Evolutionary conservation across 2,888 invertebrate genomes (phyloP).

Genomic region (Pharmacophagus antenor): DNA sequence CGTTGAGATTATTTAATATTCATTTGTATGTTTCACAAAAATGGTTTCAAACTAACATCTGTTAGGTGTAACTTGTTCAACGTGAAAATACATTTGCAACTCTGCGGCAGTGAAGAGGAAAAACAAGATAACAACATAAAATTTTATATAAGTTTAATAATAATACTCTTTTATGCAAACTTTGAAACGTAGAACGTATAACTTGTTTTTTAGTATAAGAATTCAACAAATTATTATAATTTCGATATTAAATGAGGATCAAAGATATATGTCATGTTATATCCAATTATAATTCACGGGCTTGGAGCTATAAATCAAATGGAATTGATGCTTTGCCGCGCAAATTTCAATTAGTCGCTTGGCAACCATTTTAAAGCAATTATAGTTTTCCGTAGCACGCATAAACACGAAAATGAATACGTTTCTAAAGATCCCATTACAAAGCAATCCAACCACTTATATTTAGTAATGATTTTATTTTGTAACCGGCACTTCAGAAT

Average conservation of each 20-base stretch:
- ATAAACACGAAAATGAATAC: conserved; percentile 31
- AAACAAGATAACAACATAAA: too few species aligned
- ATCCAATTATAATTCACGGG: conserved; percentile 6
- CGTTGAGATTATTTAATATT: too few species aligned
- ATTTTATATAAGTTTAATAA: too few species aligned
- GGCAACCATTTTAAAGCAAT: conserved; percentile 12
- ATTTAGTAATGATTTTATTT: conserved; percentile 35
- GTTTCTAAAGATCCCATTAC: conserved; percentile 31
- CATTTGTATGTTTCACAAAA: too few species aligned
- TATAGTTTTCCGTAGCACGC: conserved; percentile 2
- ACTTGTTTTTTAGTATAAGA: not conserved
- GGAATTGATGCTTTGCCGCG: conserved; percentile 16
- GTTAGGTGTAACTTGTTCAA: too few species aligned
- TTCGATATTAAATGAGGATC: not conserved
- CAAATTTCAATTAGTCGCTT: conserved; percentile 13
- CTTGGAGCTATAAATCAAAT: conserved; percentile 4
- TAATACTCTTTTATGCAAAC: not conserved
- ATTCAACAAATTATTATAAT: not conserved
- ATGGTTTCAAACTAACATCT: too few species aligned
- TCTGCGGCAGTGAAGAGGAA: too few species aligned
- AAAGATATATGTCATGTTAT: conserved; percentile 7
- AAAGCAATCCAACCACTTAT: conserved; percentile 40
- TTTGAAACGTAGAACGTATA: not conserved
- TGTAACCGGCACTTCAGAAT: conserved; percentile 36
- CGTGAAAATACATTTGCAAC: too few species aligned